These are phyloP conservation scores for Nemotelus pantherinus DNA, from an alignment of 2,888 invertebrate species.

Conservation along the genomic window DNA sequence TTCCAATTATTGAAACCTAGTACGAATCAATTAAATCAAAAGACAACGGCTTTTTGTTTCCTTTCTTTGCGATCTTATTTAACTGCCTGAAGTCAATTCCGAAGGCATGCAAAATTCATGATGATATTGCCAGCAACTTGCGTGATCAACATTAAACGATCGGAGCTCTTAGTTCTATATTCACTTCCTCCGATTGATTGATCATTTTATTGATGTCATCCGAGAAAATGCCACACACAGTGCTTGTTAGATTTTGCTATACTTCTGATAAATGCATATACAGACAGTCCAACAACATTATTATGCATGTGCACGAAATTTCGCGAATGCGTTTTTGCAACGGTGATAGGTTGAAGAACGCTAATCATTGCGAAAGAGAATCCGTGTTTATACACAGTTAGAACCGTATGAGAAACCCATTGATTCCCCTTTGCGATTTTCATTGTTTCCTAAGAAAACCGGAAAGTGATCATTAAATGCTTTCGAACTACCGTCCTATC, in stretches of 20 bases:
- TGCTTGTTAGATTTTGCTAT: background rate
- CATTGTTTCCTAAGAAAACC: too few relatives aligned
- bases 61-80: slow-evolving; percentile 9
- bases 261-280: too few relatives aligned
- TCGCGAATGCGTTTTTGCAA: too few relatives aligned
- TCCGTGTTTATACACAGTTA: too few relatives aligned
- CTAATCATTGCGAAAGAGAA: too few relatives aligned
- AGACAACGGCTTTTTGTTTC: background rate
- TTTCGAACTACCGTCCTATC: too few relatives aligned
- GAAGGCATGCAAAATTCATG: background rate
- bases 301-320: too few relatives aligned
- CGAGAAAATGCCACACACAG: slow-evolving; percentile 1
- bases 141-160: slow-evolving; percentile 11
- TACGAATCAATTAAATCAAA: slow-evolving; percentile 36
- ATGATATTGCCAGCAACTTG: background rate
- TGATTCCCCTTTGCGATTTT: too few relatives aligned
- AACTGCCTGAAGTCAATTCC: background rate
- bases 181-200: slow-evolving; percentile 24
- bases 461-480: too few relatives aligned
- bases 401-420: too few relatives aligned
- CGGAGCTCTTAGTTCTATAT: slow-evolving; percentile 5
- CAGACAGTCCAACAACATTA: too few relatives aligned
- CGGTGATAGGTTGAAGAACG: too few relatives aligned
- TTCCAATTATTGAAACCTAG: slow-evolving; percentile 12
- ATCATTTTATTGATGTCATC: slow-evolving; percentile 8